Evolutionary conservation across 2,113 vertebrate species (phyloP), one percentile per base, ranked within the genome.

Genomic region (Xiphorhynchus elegans): DNA sequence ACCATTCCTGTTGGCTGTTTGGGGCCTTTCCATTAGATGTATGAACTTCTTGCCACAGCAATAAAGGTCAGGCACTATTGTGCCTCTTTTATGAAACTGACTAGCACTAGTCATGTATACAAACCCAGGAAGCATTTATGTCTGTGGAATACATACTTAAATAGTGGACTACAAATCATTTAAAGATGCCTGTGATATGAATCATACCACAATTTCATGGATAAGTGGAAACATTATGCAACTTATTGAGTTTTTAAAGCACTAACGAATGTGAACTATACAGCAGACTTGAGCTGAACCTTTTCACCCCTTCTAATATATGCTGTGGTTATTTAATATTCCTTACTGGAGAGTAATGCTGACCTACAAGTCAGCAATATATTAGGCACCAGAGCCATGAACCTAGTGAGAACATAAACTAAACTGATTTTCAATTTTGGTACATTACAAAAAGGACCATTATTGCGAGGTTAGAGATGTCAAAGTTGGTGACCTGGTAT

Each of bases 401-500:
- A 97, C 96, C 91, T 88, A 95, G 81, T 79, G 84, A 96, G 96
- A 97, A 92, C 89, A 96, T 95, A 97, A 96, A 97, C 96, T 94
- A 96, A 97, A 92, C 90, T 90, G 95, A 96, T 96, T 97, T 96
- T 96, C 93, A 96, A 94, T 97, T 93, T 95, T 95, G 89, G 75
- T 95, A 89, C 86, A 84, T 95, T 96, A 96, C 94, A 95, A 93
- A 96, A 97, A 94, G 89, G 92, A 23, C 96, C 89, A 96, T 97
- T 97, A 94, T 96, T 90, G 72, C 60, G 89, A 88, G 95, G 97
- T 96, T 97, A 97, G 59, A 93, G 95, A 96, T 97, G 96, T 97
- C 97, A 97, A 96, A 96, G 97, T 96, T 97, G 96, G 91, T 97
- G 96, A 97, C 96, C 95, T 90, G 62, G n/a, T 60, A 95, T 96